Percentiles rank a stretch among this genome's conserved stretches.
These are phyloP conservation scores for Corythucha ciliata DNA, from an alignment of 2,888 invertebrate genomes.

Conservation along the genomic window DNA sequence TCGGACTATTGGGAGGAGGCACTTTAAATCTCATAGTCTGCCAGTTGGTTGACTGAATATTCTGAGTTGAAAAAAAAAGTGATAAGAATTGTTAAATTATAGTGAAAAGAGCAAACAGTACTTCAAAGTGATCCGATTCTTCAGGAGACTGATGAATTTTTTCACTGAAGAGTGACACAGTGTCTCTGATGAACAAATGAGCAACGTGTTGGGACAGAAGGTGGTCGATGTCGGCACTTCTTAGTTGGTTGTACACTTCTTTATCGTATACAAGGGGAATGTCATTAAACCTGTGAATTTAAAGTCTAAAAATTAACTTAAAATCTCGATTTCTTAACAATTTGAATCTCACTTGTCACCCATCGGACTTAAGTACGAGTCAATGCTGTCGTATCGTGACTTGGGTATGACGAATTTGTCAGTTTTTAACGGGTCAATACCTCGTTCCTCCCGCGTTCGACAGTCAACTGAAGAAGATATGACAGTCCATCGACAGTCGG, in stretches of 20 bases:
- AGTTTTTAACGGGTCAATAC: conserved; percentile 58
- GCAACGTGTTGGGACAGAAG: conserved; percentile 90
- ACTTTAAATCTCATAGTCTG: conserved; percentile 99
- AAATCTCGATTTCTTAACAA: neutral
- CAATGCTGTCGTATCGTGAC: conserved; percentile 95
- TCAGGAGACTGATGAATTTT: conserved; percentile 83
- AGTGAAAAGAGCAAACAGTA: conserved; percentile 40
- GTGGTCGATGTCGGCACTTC: conserved; percentile 84
- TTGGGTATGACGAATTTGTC: conserved; percentile 80
- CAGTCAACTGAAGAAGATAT: conserved; percentile 95
- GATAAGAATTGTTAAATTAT: neutral
- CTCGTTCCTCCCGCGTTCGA: conserved; percentile 84
- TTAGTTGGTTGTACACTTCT: conserved; percentile 68
- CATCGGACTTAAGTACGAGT: conserved; percentile 86
- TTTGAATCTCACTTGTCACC: conserved; percentile 54
- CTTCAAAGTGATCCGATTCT: conserved; percentile 98
- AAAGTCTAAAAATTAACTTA: conserved; percentile 1
- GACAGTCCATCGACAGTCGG: conserved; percentile 96
- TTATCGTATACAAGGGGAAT: conserved; percentile 80
- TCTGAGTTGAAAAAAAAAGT: conserved; percentile 48
- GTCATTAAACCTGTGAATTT: conserved; percentile 77
- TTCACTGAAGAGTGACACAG: conserved; percentile 89
- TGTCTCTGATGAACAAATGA: conserved; percentile 95
- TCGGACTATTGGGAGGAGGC: conserved; percentile 87
- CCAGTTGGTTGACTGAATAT: conserved; percentile 99